These are phyloP conservation scores for Thalassoma bifasciatum DNA, from an alignment of 2,113 vertebrate genomes.

Conservation along the genomic window DNA sequence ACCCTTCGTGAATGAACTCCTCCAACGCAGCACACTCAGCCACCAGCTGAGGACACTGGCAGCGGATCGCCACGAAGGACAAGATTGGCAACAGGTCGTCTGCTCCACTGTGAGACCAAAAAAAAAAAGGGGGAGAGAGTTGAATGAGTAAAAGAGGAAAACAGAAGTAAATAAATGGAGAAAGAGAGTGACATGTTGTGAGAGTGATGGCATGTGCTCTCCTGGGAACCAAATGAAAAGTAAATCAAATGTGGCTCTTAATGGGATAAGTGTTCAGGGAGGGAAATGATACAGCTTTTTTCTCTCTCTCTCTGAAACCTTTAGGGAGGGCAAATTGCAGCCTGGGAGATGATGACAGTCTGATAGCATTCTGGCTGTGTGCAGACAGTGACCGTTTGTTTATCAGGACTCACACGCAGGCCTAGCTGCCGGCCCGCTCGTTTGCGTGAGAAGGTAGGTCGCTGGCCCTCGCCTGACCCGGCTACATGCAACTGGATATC, in stretches of 20 bases:
- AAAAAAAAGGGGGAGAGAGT: neutral
- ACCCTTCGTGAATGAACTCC: constrained; percentile 98
- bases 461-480: constrained; percentile 52
- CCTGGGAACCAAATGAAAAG: constrained; percentile 29
- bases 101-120: constrained; percentile 87
- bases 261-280: constrained; percentile 47
- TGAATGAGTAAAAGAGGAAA: neutral
- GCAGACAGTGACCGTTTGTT: constrained; percentile 72
- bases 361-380: constrained; percentile 68
- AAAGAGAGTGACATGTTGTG: constrained; percentile 28
- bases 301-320: constrained; percentile 28
- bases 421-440: constrained; percentile 23
- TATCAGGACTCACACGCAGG: constrained; percentile 71
- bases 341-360: constrained; percentile 57
- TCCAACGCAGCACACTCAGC: constrained; percentile 93
- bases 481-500: constrained; percentile 65
- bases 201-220: constrained; percentile 14
- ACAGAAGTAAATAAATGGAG: constrained; percentile 17
- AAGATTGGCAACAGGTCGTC: constrained; percentile 95
- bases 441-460: constrained; percentile 71
- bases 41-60: constrained; percentile 90
- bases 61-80: constrained; percentile 91
- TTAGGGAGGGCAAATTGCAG: constrained; percentile 65
- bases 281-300: constrained; percentile 51
- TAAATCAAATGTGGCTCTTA: constrained; percentile 36